These are phyloP conservation scores for Distichodus sexfasciatus DNA, from an alignment of 2,797 vertebrate species.

Conservation along the genomic window DNA sequence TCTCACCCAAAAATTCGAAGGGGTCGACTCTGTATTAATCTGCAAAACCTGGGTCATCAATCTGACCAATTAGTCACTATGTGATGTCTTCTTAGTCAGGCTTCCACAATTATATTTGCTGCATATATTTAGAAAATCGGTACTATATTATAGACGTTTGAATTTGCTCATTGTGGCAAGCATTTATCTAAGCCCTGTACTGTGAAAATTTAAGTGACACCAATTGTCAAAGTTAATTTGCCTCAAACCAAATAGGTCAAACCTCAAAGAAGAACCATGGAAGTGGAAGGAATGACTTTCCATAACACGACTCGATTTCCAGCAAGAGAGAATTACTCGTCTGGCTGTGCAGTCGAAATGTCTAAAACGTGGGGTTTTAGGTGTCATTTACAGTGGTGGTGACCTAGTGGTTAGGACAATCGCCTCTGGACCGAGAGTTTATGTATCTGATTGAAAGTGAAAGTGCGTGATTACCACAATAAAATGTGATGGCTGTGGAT, in stretches of 20 bases:
- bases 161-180: background rate
- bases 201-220: background rate
- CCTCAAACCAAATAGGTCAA: background rate
- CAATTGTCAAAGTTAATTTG: background rate
- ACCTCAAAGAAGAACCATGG: background rate
- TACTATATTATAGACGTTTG: background rate
- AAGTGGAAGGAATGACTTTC: background rate
- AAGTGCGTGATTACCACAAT: no score
- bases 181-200: background rate
- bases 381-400: no score
- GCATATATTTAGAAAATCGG: no score
- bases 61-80: background rate
- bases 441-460: no score
- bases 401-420: no score
- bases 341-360: no score
- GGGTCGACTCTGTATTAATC: background rate
- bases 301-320: background rate
- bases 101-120: no score
- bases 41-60: background rate
- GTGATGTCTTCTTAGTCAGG: background rate
- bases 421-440: no score
- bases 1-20: no score
- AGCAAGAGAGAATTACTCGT: background rate
- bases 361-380: no score
- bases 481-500: no score